A percentile compares a stretch with the other conserved stretches of the same genome.
Conservation (phyloP, 1,140 invertebrate genomes). For the Listronotus bonariensis region DNA sequence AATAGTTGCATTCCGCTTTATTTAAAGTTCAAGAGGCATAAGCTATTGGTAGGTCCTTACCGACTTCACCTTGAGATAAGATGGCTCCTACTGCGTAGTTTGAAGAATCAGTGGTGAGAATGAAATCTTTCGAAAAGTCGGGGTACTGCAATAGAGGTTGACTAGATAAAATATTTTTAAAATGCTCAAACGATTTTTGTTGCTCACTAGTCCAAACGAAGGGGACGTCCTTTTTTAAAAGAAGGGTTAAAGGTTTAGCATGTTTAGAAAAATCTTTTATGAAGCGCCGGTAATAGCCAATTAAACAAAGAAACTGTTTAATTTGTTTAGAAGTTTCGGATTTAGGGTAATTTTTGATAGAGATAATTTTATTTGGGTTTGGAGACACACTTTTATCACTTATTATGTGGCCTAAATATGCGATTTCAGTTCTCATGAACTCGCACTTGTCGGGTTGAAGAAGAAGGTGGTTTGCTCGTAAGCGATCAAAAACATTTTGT, state of each 20-base stretch:
- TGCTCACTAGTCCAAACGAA: slow-evolving; percentile 27
- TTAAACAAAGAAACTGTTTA: slow-evolving; percentile 56
- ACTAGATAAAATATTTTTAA: slow-evolving; percentile 53
- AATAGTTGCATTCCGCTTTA: slow-evolving; percentile 13
- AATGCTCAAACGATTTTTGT: slow-evolving; percentile 50
- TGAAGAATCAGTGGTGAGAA: slow-evolving; percentile 54
- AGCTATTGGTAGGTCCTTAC: slow-evolving; percentile 43
- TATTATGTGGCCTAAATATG: slow-evolving; percentile 51
- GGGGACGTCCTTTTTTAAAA: slow-evolving; percentile 33
- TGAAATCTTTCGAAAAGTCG: slow-evolving; percentile 51
- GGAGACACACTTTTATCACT: slow-evolving; percentile 54
- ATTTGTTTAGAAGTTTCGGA: slow-evolving; percentile 50
- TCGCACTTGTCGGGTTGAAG: slow-evolving; percentile 53
- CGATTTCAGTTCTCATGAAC: slow-evolving; percentile 49
- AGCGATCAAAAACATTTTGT: slow-evolving; percentile 23
- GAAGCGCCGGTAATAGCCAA: slow-evolving; percentile 41
- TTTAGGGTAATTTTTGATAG: slow-evolving; percentile 52
- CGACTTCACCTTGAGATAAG: slow-evolving; percentile 41
- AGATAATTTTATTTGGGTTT: slow-evolving; percentile 54
- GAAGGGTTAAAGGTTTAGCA: slow-evolving; percentile 34
- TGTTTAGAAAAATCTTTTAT: slow-evolving; percentile 33
- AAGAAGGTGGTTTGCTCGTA: slow-evolving; percentile 19
- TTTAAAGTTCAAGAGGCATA: slow-evolving; percentile 13
- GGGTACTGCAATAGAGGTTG: slow-evolving; percentile 54
- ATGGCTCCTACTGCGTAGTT: slow-evolving; percentile 52